These are phyloP conservation scores for Spatulosminthurus flaviceps DNA, from an alignment of 2,888 invertebrate genomes.

Conservation along the genomic window DNA sequence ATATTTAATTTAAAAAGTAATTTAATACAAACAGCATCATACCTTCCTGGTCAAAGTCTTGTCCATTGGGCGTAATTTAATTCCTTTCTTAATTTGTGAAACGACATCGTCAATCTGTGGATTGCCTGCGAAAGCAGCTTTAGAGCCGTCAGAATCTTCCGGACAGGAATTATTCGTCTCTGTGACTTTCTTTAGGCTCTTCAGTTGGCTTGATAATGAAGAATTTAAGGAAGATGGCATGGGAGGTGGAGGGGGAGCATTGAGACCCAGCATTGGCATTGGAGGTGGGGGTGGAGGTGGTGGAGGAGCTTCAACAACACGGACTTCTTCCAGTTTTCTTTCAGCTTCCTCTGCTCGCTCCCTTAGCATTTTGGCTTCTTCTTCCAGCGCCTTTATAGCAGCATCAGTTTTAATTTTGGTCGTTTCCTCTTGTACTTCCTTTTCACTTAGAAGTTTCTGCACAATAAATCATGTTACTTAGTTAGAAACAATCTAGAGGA, in stretches of 20 bases:
- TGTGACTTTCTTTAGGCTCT: conserved; percentile 44
- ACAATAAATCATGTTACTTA: too few species aligned
- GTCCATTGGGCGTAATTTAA: conserved; percentile 59
- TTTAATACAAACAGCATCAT: conserved; percentile 7
- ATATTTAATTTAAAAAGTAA: conserved; percentile 1
- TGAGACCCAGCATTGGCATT: neutral
- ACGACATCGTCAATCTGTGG: conserved; percentile 61
- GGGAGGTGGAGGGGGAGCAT: conserved; percentile 37
- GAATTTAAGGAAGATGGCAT: conserved; percentile 44
- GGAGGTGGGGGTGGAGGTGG: conserved; percentile 51
- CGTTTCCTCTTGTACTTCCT: conserved; percentile 54
- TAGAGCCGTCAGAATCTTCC: neutral
- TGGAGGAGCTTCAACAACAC: conserved; percentile 46
- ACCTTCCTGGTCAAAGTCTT: conserved; percentile 56
- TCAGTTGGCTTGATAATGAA: conserved; percentile 50
- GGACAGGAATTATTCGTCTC: neutral
- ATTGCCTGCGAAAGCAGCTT: conserved; percentile 20
- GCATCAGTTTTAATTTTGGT: conserved; percentile 52
- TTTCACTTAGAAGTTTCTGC: conserved; percentile 56
- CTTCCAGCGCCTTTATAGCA: conserved; percentile 56
- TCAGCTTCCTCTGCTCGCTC: conserved; percentile 57
- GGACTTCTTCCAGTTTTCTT: conserved; percentile 54
- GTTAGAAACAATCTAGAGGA: too few species aligned
- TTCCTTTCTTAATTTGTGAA: conserved; percentile 59
- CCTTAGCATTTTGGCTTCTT: conserved; percentile 50